A percentile compares a stretch with the other conserved stretches of the same genome.
phyloP scores from a whole-genome alignment of 2,113 vertebrate genomes.

The Anoplopoma fimbria region DNA sequence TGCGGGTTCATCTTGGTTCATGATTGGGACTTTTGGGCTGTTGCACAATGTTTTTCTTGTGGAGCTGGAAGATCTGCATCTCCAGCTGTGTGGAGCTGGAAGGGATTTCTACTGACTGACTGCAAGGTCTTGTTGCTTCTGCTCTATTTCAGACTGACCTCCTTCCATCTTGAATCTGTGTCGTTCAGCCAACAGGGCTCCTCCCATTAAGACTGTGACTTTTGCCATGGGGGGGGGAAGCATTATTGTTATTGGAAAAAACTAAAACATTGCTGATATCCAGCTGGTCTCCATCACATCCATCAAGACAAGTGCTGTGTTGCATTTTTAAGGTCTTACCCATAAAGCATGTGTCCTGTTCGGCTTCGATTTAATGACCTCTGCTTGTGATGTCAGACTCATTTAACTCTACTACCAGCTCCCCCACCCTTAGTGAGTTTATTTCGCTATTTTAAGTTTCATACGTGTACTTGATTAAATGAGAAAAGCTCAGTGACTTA shows the following conservation, averaged over 20 bases:
- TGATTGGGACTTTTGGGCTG: slow-evolving; percentile 4
- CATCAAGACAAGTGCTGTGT: background rate
- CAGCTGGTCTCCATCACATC: slow-evolving; percentile 25
- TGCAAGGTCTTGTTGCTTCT: slow-evolving; percentile 74
- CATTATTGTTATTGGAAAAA: slow-evolving; percentile 9
- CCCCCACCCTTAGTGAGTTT: background rate
- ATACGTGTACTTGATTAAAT: slow-evolving; percentile 45
- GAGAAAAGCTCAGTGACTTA: slow-evolving; percentile 9
- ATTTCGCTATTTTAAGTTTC: slow-evolving; percentile 53
- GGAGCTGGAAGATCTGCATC: slow-evolving; percentile 52
- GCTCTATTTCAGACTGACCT: slow-evolving; percentile 80
- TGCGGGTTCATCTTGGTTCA: slow-evolving; percentile 8
- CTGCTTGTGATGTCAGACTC: background rate
- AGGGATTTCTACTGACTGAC: slow-evolving; percentile 47
- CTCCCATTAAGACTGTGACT: slow-evolving; percentile 23
- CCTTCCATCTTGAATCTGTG: slow-evolving; percentile 70
- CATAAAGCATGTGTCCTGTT: background rate
- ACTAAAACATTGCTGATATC: background rate
- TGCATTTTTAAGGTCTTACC: background rate
- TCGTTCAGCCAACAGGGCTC: slow-evolving; percentile 52
- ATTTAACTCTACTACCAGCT: background rate
- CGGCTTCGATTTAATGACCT: slow-evolving; percentile 27
- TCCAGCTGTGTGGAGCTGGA: slow-evolving; percentile 66
- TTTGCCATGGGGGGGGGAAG: background rate
- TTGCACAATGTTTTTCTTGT: slow-evolving; percentile 33